Evolutionary conservation across 2,797 vertebrate species (phyloP), one percentile per base, ranked within the genome.

Genomic region (Chelmon rostratus): DNA sequence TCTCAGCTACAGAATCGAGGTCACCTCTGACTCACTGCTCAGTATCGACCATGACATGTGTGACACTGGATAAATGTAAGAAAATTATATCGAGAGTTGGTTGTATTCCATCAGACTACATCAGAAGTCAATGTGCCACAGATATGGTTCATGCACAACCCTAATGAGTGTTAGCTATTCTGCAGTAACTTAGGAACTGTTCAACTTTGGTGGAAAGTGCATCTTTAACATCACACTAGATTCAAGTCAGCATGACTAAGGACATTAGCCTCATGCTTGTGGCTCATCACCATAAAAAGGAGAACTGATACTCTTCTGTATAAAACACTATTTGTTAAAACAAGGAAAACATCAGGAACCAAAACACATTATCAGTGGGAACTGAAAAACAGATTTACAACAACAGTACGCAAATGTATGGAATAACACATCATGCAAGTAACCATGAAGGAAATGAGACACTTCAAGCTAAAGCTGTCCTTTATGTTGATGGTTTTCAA

Each of bases 211-310:
- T 38, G 10, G 53, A 66, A 79, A 67, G 9, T 8, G 21, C 28
- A 54, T 53, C 63, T 73, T 23, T 59, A 35, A 74, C 2, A 31
- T 58, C 18, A 3, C 8, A 67, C 37, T n/a, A 54, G 3, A 46
- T n/a, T 71, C 49, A 67, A 40, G 49, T 66, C 19, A 78, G 40
- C 59, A 62, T 83, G 83, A 92, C 68, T 77, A 12, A 75, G 33
- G 49, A 47, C 42, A 25, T 75, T 9, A 1, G 73, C 40, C 79
- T 71, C 63, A 62, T 85, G 78, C 21, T 58, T 65, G 15, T 79
- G 50, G 21, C 18, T 85, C 53, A 79, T 37, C 16, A 2, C 25
- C 8, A 53, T 33, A 42, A 81, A 68, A 90, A 86, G 49, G 53
- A 81, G 83, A 91, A 91, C n/a, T 56, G 68, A 83, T 52, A 57